phyloP scores from a whole-genome alignment of 2,113 vertebrate genomes.

The Glaucomys volans region DNA sequence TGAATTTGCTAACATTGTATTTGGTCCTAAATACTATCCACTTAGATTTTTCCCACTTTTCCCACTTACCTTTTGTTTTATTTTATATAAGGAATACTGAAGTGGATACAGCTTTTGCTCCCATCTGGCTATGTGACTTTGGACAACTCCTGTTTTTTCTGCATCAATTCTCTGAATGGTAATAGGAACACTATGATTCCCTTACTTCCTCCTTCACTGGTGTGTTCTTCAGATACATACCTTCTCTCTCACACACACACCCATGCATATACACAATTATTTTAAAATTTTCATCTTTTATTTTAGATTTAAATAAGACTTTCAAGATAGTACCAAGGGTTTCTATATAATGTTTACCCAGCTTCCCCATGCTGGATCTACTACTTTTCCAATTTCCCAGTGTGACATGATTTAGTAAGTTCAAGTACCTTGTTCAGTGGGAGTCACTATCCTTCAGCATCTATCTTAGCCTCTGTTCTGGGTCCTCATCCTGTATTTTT shows the following conservation, averaged over 20 bases:
- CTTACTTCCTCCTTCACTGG: background rate
- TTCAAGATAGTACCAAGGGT: background rate
- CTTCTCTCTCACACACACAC: background rate
- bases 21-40: conserved; percentile 1
- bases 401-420: background rate
- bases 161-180: background rate
- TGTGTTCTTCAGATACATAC: background rate
- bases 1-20: conserved; percentile 31
- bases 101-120: background rate
- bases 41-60: background rate
- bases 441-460: background rate
- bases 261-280: background rate
- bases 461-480: background rate
- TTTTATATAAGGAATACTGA: background rate
- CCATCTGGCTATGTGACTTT: background rate
- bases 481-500: background rate
- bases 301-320: background rate
- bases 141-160: background rate
- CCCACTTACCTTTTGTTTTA: background rate
- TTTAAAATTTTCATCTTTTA: background rate
- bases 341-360: background rate
- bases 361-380: background rate
- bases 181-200: background rate
- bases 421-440: background rate
- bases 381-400: background rate